Base-by-base conservation (phyloP, 2,888 invertebrate species). In the Stenoptilia bipunctidactyla region DNA sequence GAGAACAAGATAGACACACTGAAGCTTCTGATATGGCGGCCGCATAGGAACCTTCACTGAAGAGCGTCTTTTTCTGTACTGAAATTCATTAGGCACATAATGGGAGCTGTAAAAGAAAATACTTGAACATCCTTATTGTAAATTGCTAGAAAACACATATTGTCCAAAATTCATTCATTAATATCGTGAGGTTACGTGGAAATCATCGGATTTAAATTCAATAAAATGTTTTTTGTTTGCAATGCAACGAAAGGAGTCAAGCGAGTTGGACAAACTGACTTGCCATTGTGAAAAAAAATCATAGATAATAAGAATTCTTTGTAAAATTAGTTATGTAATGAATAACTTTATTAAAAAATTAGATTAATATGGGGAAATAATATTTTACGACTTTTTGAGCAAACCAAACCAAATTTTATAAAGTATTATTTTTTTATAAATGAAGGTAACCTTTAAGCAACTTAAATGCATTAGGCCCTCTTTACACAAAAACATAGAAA, bases 21-120 rank as follows among this genome's bases (percentile, higher is more conserved):
- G 75, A 69, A 82, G 80, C 80, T 76, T 83, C 76, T 77, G 84
- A 77, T 76, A 84, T 84, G 84, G 84, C 84, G 82, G 83, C 76
- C 72, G 75, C 77, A 73, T 75, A 55, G 53, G 55, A 54, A 53
- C 53, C 55, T 33, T 20, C 33, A 75, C 63, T 61, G 66, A 68
- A 59, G 68, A 75, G 83, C 80, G 76, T 77, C 77, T 66, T 54
- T 68, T 58, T 50, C 60, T 60, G 65, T 66, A 59, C 58, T 8
- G 13, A 34, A 37, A 27, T 14, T 35, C 37, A 36, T 42, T 39
- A 59, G 64, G 60, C 65, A 66, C 61, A 68, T 58, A 66, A 58
- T 61, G 65, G 58, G 52, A 61, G 77, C 74, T 76, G 75, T 55
- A 76, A 75, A 70, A 64, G 59, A 74, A 80, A 83, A 79, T 76